Base-by-base conservation (phyloP, 2,797 vertebrate genomes). In the Mormyrus hasselquistii region DNA sequence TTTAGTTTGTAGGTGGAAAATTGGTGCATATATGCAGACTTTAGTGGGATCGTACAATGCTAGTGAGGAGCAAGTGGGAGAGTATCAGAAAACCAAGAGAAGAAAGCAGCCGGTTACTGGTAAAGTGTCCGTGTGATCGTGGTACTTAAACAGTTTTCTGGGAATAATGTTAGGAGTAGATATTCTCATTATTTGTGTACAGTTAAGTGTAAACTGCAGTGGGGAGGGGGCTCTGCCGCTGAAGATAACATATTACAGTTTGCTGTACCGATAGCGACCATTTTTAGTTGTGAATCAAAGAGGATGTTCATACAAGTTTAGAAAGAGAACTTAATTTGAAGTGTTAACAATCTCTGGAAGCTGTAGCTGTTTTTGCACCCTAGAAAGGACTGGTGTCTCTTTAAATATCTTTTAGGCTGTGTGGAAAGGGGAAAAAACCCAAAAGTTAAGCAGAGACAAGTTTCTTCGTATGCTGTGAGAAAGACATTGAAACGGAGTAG, bases 401-500 rank as follows among this genome's bases (percentile, higher is more conserved):
- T 55, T 50, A 86, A 87, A 57, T 87, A 87, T 59, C 34, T 53
- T 57, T 59, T 57, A 25, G 52, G 47, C 19, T 52, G 47, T 5
- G 8, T 16, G 47, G 16, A 16, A n/a, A 7, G n/a, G 50, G 65
- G 25, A 16, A 12, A 10, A 44, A 76, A 65, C 62, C 55, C 14
- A 10, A 52, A 84, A 65, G 53, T 47, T 83, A 86, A 65, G 34
- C 55, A 57, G 4, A 41, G 82, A 52, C 57, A 49, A 62, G 82
- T 50, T 69, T 52, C 44, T 89, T 85, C 10, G 29, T 6, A n/a
- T 47, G 29, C 14, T 6, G 57, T 25, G 19, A 25, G 22, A 62
- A 89, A 82, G 88, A 82, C 53, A 55, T 38, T 88, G 69, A 76
- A 41, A 88, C 34, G 2, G 88, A 88, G 14, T 47, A 44, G 22